These are phyloP conservation scores for Drosophila arizonae DNA, from an alignment of 1,140 invertebrate genomes.

Conservation along the genomic window DNA sequence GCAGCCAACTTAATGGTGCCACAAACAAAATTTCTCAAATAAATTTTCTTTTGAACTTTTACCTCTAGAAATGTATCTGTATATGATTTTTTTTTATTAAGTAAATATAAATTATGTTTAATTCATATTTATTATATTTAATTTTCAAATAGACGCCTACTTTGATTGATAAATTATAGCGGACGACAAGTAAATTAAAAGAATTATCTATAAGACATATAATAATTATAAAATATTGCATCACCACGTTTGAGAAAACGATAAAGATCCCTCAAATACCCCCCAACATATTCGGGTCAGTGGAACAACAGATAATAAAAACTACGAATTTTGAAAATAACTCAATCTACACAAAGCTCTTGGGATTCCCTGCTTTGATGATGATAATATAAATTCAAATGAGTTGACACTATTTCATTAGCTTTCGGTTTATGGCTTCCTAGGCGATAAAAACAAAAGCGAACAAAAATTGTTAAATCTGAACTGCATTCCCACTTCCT, in stretches of 20 bases:
- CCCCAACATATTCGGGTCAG: background rate
- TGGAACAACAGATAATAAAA: background rate
- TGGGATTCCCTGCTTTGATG: constrained; percentile 15
- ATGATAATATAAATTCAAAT: constrained; percentile 12
- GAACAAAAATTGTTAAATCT: background rate
- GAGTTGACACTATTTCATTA: constrained; percentile 36
- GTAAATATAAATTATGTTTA: no score
- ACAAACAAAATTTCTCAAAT: no score
- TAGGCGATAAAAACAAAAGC: background rate
- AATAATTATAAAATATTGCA: no score
- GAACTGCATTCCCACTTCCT: constrained; percentile 19
- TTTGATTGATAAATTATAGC: no score
- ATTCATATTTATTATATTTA: no score
- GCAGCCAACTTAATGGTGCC: background rate
- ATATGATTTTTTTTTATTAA: no score
- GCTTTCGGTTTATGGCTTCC: constrained; percentile 53
- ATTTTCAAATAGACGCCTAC: no score
- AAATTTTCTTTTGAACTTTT: no score
- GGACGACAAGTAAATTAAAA: no score
- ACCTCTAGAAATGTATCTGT: no score
- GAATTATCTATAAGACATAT: no score
- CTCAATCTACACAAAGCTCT: background rate
- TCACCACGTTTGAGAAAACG: background rate
- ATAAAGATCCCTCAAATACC: no score
- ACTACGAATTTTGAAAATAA: constrained; percentile 1